Evolutionary conservation across 1,140 invertebrate species (phyloP), one percentile per base, ranked within the genome.

Genomic region (Leptestheria dahalacensis): DNA sequence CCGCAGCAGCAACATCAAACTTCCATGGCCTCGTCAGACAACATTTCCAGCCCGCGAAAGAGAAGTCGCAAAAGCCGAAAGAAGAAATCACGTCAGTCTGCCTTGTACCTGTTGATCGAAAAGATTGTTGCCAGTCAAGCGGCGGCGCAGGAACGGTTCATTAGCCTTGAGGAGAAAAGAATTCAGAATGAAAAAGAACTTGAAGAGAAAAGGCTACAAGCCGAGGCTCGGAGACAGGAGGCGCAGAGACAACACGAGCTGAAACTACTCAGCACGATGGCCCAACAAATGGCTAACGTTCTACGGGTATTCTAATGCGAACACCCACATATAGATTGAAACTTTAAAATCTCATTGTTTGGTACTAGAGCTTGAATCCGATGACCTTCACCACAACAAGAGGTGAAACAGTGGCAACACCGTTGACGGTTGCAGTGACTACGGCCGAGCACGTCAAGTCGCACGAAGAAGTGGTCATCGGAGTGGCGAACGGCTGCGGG

Each of bases 241-340:
- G 58, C 58, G n/a, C 58, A 60, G 48, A 24, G 58, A 0, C 58
- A 60, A 41, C 58, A 60, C 28, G 58, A 60, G 15, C 15, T 60
- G n/a, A 50, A 49, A 20, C 18, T 60, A 20, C 33, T 60, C 28
- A 60, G 58, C 26, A 60, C 48, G 25, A 60, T 60, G 58, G 48
- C 58, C 10, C 58, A 60, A 21, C 58, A 60, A 29, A 60, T 60
- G 58, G 58, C 48, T 20, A 33, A 29, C 23, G 33, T 60, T 60
- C 41, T 60, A n/a, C 49, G 51, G 49, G 49, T 52, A 29, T n/a
- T n/a, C n/a, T n/a, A n/a, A n/a, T n/a, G n/a, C n/a, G n/a, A n/a
- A n/a, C n/a, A n/a, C n/a, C n/a, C n/a, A n/a, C n/a, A n/a, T n/a
- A n/a, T n/a, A n/a, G n/a, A n/a, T n/a, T n/a, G n/a, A n/a, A n/a